Percentiles rank a stretch among this genome's conserved stretches.
phyloP scores from a whole-genome alignment of 2,797 vertebrate genomes.

The Sebastes dallii region DNA sequence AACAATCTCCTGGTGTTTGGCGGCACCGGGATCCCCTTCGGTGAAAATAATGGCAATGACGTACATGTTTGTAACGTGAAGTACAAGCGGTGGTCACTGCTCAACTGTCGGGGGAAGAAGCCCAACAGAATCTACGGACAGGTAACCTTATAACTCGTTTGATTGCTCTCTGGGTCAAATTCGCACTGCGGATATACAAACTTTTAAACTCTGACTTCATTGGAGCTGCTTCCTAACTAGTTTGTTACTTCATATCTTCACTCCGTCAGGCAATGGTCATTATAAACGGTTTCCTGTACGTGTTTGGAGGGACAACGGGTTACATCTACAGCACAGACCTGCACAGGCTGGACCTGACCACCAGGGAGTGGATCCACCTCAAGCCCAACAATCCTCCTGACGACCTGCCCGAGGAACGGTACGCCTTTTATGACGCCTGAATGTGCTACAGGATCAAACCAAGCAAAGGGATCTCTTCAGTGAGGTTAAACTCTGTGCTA shows the following conservation, averaged over 20 bases:
- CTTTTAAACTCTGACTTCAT: background rate
- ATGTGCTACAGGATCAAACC: background rate
- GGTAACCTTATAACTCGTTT: slow-evolving; percentile 74
- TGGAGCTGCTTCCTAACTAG: background rate
- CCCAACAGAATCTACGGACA: slow-evolving; percentile 97
- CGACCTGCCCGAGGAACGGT: slow-evolving; percentile 97
- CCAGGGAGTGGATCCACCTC: slow-evolving; percentile 95
- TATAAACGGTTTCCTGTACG: slow-evolving; percentile 95
- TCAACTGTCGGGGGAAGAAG: slow-evolving; percentile 96
- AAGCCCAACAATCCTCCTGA: slow-evolving; percentile 95
- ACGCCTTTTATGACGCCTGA: background rate
- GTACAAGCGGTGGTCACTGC: slow-evolving; percentile 96
- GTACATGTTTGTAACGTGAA: slow-evolving; percentile 98
- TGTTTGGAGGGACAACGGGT: slow-evolving; percentile 97
- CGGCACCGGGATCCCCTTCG: slow-evolving; percentile 97
- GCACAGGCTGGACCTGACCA: slow-evolving; percentile 95
- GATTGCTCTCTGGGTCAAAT: background rate
- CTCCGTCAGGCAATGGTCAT: slow-evolving; percentile 85
- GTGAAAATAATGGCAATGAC: slow-evolving; percentile 96
- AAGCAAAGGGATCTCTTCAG: background rate
- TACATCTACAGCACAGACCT: slow-evolving; percentile 98
- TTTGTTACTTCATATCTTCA: background rate
- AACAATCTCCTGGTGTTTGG: slow-evolving; percentile 99
- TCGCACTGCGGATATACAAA: no score
- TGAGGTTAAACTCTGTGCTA: background rate